phyloP scores from a whole-genome alignment of 2,888 invertebrate species.

The Thymelicus acteon region DNA sequence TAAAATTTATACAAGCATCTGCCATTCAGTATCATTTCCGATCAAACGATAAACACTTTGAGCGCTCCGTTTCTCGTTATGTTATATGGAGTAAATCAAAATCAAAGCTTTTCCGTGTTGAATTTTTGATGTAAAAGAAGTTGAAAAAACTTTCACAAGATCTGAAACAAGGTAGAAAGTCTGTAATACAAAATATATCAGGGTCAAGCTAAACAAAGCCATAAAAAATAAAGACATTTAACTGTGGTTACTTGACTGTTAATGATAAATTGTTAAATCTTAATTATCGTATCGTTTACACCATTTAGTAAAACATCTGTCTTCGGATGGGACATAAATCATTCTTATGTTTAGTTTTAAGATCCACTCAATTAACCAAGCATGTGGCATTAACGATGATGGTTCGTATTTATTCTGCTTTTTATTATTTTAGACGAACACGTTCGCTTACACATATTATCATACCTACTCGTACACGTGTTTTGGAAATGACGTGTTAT shows the following conservation, averaged over 20 bases:
- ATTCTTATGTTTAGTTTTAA: conserved; percentile 34
- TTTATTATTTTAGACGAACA: conserved; percentile 51
- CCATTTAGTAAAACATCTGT: conserved; percentile 13
- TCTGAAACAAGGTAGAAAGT: too few relatives aligned
- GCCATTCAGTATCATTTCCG: conserved; percentile 6
- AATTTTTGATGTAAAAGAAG: not conserved
- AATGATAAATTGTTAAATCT: conserved; percentile 12
- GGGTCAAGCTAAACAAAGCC: too few relatives aligned
- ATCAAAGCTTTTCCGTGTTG: not conserved
- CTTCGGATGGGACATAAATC: conserved; percentile 35
- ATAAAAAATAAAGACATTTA: not conserved
- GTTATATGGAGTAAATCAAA: not conserved
- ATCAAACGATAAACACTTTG: conserved; percentile 1
- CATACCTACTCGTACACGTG: conserved; percentile 46
- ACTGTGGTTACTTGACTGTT: not conserved
- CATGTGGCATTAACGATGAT: conserved; percentile 44
- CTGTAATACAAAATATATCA: too few relatives aligned
- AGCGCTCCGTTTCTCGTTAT: not conserved
- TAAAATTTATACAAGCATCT: conserved; percentile 7
- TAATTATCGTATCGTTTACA: not conserved
- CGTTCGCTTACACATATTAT: conserved; percentile 51
- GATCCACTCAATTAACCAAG: conserved; percentile 51
- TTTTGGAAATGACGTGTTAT: conserved; percentile 51
- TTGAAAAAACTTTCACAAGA: too few relatives aligned
- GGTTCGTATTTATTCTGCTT: conserved; percentile 39